Percentiles rank a stretch among this genome's conserved stretches.
These are phyloP conservation scores for Habroteleia sp. DNA, from an alignment of 2,888 invertebrate species.

Conservation along the genomic window DNA sequence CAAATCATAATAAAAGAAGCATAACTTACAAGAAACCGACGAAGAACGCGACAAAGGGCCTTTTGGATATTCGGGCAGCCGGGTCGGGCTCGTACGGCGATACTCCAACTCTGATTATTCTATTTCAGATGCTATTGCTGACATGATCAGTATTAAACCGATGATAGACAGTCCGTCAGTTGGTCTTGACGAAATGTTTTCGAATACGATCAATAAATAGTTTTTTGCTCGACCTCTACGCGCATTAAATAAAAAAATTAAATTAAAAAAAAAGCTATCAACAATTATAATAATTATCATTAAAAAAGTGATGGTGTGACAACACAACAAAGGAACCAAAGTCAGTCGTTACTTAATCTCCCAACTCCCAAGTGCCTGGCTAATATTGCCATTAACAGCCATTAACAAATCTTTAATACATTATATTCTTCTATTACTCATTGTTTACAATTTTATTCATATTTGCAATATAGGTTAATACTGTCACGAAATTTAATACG, in stretches of 20 bases:
- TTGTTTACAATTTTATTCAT: too few species aligned
- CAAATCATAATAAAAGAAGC: constrained; percentile 82
- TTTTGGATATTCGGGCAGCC: constrained; percentile 63
- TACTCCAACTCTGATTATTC: constrained; percentile 77
- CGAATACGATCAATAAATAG: constrained; percentile 45
- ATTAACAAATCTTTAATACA: too few species aligned
- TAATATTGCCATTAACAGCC: too few species aligned
- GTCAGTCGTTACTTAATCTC: constrained; percentile 59
- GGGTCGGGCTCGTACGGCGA: constrained; percentile 72
- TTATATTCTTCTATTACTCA: too few species aligned
- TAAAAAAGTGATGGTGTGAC: constrained; percentile 20
- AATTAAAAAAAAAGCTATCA: constrained; percentile 31
- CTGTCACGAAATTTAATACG: too few species aligned
- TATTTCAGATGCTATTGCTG: constrained; percentile 71
- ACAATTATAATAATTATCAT: constrained; percentile 24
- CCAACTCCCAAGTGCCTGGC: too few species aligned
- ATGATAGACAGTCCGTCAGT: constrained; percentile 63
- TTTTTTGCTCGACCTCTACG: constrained; percentile 52
- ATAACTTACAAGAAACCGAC: constrained; percentile 81
- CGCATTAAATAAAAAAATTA: constrained; percentile 35
- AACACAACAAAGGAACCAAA: constrained; percentile 53
- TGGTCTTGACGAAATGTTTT: constrained; percentile 63
- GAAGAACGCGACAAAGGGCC: constrained; percentile 78
- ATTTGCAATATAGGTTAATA: too few species aligned
- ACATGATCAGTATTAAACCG: constrained; percentile 53